These are phyloP conservation scores for Drosophila albomicans DNA, from an alignment of 1,140 invertebrate genomes.

Conservation along the genomic window DNA sequence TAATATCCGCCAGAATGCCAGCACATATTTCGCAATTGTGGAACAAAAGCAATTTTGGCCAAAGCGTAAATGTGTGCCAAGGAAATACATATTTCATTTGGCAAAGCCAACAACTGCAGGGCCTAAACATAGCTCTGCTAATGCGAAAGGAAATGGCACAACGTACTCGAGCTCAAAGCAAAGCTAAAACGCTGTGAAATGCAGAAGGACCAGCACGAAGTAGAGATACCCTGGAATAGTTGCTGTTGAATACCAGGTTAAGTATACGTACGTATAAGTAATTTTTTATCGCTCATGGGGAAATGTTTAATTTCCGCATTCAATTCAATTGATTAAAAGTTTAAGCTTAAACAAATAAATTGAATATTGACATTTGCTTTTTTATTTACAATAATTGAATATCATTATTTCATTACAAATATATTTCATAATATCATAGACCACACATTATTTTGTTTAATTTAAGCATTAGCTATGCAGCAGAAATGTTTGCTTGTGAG, in stretches of 20 bases:
- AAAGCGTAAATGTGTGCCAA: conserved; percentile 64
- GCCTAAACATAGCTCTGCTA: conserved; percentile 58
- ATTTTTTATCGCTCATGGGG: no score
- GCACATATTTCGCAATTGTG: conserved; percentile 30
- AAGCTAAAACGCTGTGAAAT: not conserved
- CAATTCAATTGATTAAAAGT: no score
- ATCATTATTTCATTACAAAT: no score
- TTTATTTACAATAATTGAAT: no score
- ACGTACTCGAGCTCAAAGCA: not conserved
- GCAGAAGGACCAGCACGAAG: not conserved
- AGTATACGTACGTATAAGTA: not conserved
- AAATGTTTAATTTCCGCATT: no score
- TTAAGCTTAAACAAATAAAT: no score
- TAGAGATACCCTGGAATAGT: conserved; percentile 1
- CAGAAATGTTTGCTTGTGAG: not conserved
- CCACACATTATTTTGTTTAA: not conserved
- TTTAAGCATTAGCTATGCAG: not conserved
- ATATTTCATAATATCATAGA: no score
- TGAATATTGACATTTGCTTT: no score
- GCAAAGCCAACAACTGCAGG: conserved; percentile 30
- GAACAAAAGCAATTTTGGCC: conserved; percentile 47
- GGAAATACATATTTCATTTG: conserved; percentile 63
- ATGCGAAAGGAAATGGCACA: conserved; percentile 40
- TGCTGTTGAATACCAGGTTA: not conserved
- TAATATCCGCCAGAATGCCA: conserved; percentile 24